A percentile compares a stretch with the other conserved stretches of the same genome.
These are phyloP conservation scores for Planococcus citri DNA, from an alignment of 1,140 invertebrate genomes.

Conservation along the genomic window DNA sequence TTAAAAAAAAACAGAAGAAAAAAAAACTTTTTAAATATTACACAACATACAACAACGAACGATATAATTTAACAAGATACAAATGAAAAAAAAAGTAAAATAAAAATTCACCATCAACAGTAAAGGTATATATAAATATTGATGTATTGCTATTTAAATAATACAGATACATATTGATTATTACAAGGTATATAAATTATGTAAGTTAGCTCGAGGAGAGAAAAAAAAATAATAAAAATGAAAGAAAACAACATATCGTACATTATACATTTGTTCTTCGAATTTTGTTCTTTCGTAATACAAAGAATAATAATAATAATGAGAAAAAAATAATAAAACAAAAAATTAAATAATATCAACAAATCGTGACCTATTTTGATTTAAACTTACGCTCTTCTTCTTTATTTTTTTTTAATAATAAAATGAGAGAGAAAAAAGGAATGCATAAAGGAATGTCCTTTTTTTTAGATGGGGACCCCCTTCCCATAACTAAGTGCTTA, in stretches of 20 bases:
- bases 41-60: slow-evolving; percentile 14
- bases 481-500: no score
- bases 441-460: neutral
- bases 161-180: neutral
- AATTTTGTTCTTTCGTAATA: slow-evolving; percentile 5
- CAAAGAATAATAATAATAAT: neutral
- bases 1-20: neutral
- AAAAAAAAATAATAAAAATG: no score
- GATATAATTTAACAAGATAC: neutral
- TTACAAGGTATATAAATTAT: neutral
- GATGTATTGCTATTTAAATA: neutral
- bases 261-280: neutral
- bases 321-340: neutral
- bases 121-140: neutral
- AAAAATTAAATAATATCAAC: neutral
- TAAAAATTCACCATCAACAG: neutral
- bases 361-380: neutral
- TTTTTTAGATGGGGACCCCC: no score
- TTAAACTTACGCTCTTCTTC: neutral
- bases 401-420: neutral
- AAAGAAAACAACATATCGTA: slow-evolving; percentile 1
- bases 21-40: neutral
- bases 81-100: neutral
- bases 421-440: neutral
- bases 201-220: no score